These are phyloP conservation scores for Micoletzkya japonica DNA, from an alignment of 2,888 invertebrate genomes.

Conservation along the genomic window DNA sequence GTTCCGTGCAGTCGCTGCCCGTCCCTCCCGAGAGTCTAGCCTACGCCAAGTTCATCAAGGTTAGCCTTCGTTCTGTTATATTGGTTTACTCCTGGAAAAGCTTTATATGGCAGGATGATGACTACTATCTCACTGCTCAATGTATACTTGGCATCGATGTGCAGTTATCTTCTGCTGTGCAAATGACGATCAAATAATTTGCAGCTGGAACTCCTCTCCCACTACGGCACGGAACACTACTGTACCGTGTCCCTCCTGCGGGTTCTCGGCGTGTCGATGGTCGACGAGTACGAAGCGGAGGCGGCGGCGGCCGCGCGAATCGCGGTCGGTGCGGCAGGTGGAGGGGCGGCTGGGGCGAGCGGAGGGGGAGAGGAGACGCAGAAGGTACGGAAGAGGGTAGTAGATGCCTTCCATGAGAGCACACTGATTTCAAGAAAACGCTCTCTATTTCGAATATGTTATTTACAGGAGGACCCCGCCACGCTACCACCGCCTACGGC, in stretches of 20 bases:
- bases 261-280: slow-evolving; percentile 82
- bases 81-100: no score
- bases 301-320: slow-evolving; percentile 33
- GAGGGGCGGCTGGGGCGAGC: neutral
- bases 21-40: slow-evolving; percentile 72
- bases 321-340: slow-evolving; percentile 1
- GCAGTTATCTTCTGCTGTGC: no score
- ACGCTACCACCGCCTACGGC: neutral
- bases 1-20: slow-evolving; percentile 50
- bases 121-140: no score
- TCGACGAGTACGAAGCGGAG: slow-evolving; percentile 64
- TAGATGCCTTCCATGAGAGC: neutral
- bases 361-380: slow-evolving; percentile 1
- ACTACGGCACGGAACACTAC: slow-evolving; percentile 94
- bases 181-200: no score
- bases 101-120: no score
- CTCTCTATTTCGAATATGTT: neutral
- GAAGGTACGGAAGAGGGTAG: neutral
- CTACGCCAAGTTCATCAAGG: slow-evolving; percentile 86
- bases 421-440: neutral
- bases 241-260: slow-evolving; percentile 94
- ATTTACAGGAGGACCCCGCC: slow-evolving; percentile 16
- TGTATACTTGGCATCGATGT: no score
- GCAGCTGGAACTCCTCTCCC: slow-evolving; percentile 81
- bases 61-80: no score